Base-by-base conservation (phyloP, 1,140 invertebrate species). In the Drosophila pachea region DNA sequence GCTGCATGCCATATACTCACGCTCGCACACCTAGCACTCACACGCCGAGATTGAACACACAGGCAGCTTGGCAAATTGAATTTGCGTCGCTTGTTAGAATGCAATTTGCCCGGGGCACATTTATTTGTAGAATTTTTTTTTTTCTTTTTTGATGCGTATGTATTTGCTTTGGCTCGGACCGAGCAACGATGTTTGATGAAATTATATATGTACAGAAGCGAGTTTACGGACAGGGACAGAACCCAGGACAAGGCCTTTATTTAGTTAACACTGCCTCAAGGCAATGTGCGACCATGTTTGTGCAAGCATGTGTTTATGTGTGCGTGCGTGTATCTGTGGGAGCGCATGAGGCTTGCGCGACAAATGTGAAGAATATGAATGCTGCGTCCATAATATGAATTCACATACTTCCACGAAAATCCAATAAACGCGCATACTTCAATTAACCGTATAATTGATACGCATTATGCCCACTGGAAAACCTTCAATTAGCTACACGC, bases 41-140 rank as follows among this genome's bases (percentile, higher is more conserved):
- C 29, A 9, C 22, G 22, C 22, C 22, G 7, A 38, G 12, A 43
- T 56, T 56, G 40, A 29, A 47, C 35, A 53, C 45, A 63, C 66
- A 78, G 74, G 73, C 65, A 78, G 78, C 65, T 68, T 42, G 73
- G 55, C 68, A 86, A 88, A 88, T 88, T 76, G 75, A 86, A 82
- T 88, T 88, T 71, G 69, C 53, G 33, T 68, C 68, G 86, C 81
- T 86, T 88, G 86, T 88, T 88, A 88, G 75, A 79, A 88, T 73
- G 76, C 78, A 88, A 88, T 86, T 88, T 83, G 86, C 86, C 76
- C 45, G 55, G 38, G 86, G 86, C 79, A 67, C 55, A 42, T 22
- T 22, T 22, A 22, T 22, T 22, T 22, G 22, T 22, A 22, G 32
- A 74, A 69, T 7, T 52, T 31, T 45, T 73, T 73, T 71, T 43